phyloP scores from a whole-genome alignment of 2,888 invertebrate species.

The Spilarctia lutea region DNA sequence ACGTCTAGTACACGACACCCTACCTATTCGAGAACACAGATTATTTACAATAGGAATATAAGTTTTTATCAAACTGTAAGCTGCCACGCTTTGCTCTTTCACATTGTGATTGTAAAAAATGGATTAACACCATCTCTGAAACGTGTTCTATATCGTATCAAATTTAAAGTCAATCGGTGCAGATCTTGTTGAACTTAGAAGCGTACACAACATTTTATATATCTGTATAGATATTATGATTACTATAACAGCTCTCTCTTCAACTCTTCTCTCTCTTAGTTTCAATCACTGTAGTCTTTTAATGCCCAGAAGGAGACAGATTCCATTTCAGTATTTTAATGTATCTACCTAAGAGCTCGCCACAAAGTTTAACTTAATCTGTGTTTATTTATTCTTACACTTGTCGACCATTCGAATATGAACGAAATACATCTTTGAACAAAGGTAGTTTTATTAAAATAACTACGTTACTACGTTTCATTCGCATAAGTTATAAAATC shows the following conservation, averaged over 20 bases:
- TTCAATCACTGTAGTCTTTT: background rate
- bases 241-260: background rate
- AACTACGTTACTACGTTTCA: background rate
- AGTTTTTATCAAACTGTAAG: too few relatives aligned
- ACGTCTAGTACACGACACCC: background rate
- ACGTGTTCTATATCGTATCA: too few relatives aligned
- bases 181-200: too few relatives aligned
- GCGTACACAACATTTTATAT: too few relatives aligned
- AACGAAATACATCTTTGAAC: background rate
- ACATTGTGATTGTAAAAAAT: too few relatives aligned
- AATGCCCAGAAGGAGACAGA: background rate
- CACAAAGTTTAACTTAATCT: background rate
- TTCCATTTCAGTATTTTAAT: background rate
- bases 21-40: background rate
- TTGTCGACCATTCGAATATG: background rate
- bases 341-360: background rate
- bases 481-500: constrained; percentile 26
- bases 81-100: too few relatives aligned
- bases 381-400: background rate
- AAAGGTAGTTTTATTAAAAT: background rate
- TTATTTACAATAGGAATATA: background rate
- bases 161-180: too few relatives aligned
- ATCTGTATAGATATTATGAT: background rate
- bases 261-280: background rate
- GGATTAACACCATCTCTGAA: too few relatives aligned